Conservation (phyloP, 2,797 vertebrate species). For the Cryptoprocta ferox region DNA sequence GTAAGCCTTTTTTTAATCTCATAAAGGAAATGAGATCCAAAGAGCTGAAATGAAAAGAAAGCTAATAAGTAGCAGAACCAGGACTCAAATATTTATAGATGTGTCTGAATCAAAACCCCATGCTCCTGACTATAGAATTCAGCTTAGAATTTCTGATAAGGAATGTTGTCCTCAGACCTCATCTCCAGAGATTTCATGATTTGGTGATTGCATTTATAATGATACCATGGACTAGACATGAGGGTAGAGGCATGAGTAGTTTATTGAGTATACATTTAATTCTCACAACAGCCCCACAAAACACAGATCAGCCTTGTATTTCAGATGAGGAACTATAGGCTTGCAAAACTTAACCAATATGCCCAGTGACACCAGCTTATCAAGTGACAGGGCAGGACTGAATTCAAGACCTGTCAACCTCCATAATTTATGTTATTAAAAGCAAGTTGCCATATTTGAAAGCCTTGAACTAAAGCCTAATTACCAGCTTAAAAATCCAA, state of each 20-base stretch:
- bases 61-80: neutral
- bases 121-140: neutral
- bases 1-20: neutral
- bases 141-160: neutral
- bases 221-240: neutral
- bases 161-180: neutral
- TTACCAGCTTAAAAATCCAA: too few species aligned
- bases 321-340: neutral
- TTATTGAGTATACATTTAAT: neutral
- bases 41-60: neutral
- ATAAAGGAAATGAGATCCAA: slow-evolving; percentile 27
- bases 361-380: neutral
- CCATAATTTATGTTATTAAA: too few species aligned
- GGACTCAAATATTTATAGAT: slow-evolving; percentile 4
- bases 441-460: too few species aligned
- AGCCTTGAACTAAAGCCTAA: too few species aligned
- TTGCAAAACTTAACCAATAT: neutral
- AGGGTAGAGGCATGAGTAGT: neutral
- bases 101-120: neutral
- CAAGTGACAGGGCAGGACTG: neutral
- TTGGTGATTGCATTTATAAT: neutral
- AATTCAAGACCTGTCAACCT: neutral
- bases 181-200: neutral
- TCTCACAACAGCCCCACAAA: neutral
- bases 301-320: neutral